A percentile compares a stretch with the other conserved stretches of the same genome.
Evolutionary conservation across 92 coral and sea anemone genomes (phyloP).

Genomic region (Ricordea florida): DNA sequence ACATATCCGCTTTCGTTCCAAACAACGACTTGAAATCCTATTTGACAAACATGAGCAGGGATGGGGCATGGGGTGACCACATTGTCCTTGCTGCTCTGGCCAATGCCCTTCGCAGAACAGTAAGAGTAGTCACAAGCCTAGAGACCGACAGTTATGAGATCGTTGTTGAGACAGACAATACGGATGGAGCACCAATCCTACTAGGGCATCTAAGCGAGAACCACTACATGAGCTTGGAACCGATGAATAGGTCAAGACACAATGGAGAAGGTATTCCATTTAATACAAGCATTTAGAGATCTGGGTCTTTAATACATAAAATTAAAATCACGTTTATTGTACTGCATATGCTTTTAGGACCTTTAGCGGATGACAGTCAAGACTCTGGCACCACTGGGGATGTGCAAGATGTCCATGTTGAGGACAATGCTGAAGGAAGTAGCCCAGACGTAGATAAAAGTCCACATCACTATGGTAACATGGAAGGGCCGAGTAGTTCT

Average conservation of each 20-base stretch:
- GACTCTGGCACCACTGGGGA: too few species aligned
- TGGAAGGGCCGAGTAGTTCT: too few species aligned
- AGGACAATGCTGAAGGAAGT: too few species aligned
- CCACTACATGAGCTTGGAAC: not conserved
- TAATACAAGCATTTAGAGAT: too few species aligned
- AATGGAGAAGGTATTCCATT: not conserved
- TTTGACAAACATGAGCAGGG: not conserved
- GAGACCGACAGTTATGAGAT: not conserved
- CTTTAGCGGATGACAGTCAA: too few species aligned
- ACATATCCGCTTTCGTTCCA: not conserved
- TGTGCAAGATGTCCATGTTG: too few species aligned
- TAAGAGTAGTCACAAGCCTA: not conserved
- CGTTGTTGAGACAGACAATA: not conserved
- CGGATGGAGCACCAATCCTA: not conserved
- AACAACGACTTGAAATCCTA: slow-evolving; percentile 2
- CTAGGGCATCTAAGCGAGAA: not conserved
- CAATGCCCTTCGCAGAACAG: not conserved
- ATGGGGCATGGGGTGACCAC: slow-evolving; percentile 12
- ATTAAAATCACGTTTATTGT: too few species aligned
- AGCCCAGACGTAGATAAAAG: too few species aligned
- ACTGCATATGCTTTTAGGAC: too few species aligned
- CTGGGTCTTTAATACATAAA: too few species aligned
- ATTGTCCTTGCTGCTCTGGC: not conserved
- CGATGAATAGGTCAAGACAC: not conserved
- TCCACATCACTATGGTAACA: too few species aligned